Evolutionary conservation across 2,113 vertebrate genomes (phyloP), one percentile per base, ranked within the genome.

Genomic region (Oenanthe melanoleuca): DNA sequence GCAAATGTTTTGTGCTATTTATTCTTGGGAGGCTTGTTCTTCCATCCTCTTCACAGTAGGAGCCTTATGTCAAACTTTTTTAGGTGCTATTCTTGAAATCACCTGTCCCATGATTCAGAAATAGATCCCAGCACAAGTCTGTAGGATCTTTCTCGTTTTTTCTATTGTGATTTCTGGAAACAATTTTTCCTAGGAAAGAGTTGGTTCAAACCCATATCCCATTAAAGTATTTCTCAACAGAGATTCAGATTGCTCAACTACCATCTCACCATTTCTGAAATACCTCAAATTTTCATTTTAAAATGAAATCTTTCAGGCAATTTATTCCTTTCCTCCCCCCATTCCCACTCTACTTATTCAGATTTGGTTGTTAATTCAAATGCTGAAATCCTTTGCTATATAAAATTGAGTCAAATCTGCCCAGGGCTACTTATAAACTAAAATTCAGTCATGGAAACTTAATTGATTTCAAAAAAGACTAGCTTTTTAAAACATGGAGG

Each of bases 271-370:
- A 38, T 80, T 77, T 72, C 49, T 52, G 25, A 81, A 78, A 89
- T 12, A 52, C 6, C 1, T 44, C 3, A 60, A 56, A 2, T 57
- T 93, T 78, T 73, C 2, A 47, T 64, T 64, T 69, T 19, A 69
- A 72, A 92, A 67, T 22, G 4, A 47, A 53, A 8, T 28, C 50
- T 78, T 85, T 9, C 29, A 40, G 42, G 14, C 45, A 53, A 24
- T 89, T 67, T 81, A 57, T 70, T 78, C 11, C 38, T 0, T 0
- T 3, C 4, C 1, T 64, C 9, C 1, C 5, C 22, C 13, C 5
- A 15, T 64, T 89, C 12, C 16, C 21, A 70, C 8, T 56, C 24
- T 18, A 34, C 5, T 44, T 42, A 24, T 53, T 65, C 33, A n/a
- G 12, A 63, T 82, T 74, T 82, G 8, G n/a, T 47, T 73, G 11